A percentile compares a stretch with the other conserved stretches of the same genome.
These are phyloP conservation scores for Cherax destructor DNA, from an alignment of 1,140 invertebrate genomes.

Conservation along the genomic window DNA sequence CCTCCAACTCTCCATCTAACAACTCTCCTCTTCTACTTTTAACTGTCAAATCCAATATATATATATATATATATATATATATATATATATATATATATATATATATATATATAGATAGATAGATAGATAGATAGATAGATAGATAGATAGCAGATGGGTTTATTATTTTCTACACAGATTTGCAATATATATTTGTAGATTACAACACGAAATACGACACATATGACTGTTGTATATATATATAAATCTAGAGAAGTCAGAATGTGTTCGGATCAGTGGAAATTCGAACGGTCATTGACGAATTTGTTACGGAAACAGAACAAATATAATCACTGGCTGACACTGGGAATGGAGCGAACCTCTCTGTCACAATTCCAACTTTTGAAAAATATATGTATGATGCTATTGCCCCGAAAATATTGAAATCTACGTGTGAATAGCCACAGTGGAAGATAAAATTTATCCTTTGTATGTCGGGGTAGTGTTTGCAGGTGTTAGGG, in stretches of 20 bases:
- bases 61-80: no score
- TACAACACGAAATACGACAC: neutral
- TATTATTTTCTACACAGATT: no score
- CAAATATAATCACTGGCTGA: neutral
- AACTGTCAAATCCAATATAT: no score
- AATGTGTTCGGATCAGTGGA: no score
- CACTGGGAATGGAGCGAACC: neutral
- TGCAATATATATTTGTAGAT: neutral
- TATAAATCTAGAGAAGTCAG: no score
- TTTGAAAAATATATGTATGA: neutral
- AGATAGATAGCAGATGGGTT: neutral
- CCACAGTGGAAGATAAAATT: neutral
- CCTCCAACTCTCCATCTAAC: no score
- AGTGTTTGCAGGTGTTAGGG: neutral
- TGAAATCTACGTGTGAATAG: neutral
- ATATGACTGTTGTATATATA: no score
- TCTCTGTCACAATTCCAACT: neutral
- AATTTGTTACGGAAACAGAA: neutral
- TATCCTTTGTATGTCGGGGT: neutral
- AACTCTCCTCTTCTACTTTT: no score
- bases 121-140: neutral
- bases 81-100: slow-evolving; percentile 34
- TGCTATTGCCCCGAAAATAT: neutral
- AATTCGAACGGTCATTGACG: neutral
- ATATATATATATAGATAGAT: slow-evolving; percentile 10